Evolutionary conservation across 2,113 vertebrate species (phyloP).

Genomic region (Oncorhynchus clarkii): DNA sequence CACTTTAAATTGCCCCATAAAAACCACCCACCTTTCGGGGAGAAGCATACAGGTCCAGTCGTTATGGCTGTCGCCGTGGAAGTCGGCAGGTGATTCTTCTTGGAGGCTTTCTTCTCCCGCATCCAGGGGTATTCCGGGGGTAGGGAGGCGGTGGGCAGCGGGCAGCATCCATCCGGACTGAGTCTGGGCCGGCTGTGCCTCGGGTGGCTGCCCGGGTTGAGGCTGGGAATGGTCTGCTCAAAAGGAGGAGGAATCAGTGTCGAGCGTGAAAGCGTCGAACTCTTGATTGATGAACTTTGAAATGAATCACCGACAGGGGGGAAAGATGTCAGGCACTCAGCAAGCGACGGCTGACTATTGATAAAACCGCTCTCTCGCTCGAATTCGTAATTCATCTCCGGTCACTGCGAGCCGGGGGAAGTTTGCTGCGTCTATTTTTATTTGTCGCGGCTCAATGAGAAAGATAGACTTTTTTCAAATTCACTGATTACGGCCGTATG

Average conservation of each 20-base stretch:
- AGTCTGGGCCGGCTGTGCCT: conserved; percentile 94
- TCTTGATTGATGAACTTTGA: conserved; percentile 99
- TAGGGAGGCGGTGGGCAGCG: conserved; percentile 87
- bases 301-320: conserved; percentile 99
- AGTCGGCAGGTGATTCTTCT: conserved; percentile 85
- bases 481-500: conserved; percentile 99
- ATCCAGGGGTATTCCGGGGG: conserved; percentile 99
- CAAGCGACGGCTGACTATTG: conserved; percentile 99
- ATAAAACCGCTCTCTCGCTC: conserved; percentile 99
- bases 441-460: conserved; percentile 77
- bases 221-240: conserved; percentile 99
- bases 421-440: conserved; percentile 90
- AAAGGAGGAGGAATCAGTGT: conserved; percentile 99
- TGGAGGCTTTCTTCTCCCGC: conserved; percentile 98
- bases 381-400: conserved; percentile 99
- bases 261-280: conserved; percentile 99
- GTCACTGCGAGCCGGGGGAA: conserved; percentile 89
- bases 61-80: conserved; percentile 72
- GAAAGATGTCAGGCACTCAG: conserved; percentile 99
- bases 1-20: not conserved
- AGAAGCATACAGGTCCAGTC: conserved; percentile 87
- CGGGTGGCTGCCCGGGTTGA: conserved; percentile 96
- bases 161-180: conserved; percentile 90
- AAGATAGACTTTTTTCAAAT: conserved; percentile 93
- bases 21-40: conserved; percentile 88